A percentile compares a stretch with the other conserved stretches of the same genome.
Evolutionary conservation across 2,797 vertebrate species (phyloP).

Genomic region (Anguilla obscura): DNA sequence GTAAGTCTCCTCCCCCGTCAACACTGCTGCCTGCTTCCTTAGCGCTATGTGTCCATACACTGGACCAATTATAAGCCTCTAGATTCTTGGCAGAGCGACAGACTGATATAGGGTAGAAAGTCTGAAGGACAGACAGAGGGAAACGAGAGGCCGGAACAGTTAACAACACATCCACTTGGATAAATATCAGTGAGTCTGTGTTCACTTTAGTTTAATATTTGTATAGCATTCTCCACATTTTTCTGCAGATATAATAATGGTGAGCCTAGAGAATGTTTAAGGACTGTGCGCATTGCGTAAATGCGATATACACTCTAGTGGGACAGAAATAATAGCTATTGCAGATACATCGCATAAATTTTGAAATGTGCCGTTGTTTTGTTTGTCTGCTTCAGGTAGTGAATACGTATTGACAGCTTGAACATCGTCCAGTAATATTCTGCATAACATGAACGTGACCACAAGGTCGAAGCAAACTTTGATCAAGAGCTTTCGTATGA

Average conservation of each 20-base stretch:
- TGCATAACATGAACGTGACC: background rate
- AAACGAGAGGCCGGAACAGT: background rate
- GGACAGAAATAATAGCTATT: background rate
- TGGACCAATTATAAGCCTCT: background rate
- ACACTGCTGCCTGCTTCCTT: background rate
- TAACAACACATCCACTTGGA: background rate
- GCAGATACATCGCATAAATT: background rate
- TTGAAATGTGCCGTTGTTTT: background rate
- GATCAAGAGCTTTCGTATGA: background rate
- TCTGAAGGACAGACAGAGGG: constrained; percentile 1
- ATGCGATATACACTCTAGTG: background rate
- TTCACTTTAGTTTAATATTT: background rate
- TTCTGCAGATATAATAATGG: background rate
- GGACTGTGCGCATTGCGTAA: background rate
- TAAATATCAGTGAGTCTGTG: background rate
- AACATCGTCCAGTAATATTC: background rate
- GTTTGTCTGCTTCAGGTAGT: background rate
- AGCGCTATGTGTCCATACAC: background rate
- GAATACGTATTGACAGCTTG: too few species aligned
- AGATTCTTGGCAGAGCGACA: constrained; percentile 7
- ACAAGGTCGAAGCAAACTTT: background rate
- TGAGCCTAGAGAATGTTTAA: background rate
- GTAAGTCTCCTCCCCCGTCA: background rate
- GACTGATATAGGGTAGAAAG: background rate
- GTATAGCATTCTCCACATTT: background rate